A percentile compares a stretch with the other conserved stretches of the same genome.
Evolutionary conservation across 2,113 vertebrate species (phyloP).

Genomic region (Solea solea): DNA sequence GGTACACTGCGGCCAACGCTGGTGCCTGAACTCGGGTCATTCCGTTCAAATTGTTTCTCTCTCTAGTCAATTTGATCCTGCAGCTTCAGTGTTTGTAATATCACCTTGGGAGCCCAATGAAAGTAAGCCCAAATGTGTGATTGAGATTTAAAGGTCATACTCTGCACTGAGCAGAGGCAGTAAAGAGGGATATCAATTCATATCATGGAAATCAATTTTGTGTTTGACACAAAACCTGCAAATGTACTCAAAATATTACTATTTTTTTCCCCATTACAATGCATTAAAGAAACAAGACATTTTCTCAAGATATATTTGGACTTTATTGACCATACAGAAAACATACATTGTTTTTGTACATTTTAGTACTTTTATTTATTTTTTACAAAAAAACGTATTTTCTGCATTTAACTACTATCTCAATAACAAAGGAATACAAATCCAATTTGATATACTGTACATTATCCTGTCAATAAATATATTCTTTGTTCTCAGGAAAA

Average conservation of each 20-base stretch:
- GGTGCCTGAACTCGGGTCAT: not conserved
- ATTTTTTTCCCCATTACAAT: not conserved
- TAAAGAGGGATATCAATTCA: not conserved
- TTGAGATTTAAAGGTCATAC: constrained; percentile 1
- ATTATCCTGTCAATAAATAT: constrained; percentile 80
- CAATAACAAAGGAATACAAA: constrained; percentile 48
- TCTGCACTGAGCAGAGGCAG: not conserved
- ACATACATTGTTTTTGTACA: constrained; percentile 47
- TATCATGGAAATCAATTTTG: not conserved
- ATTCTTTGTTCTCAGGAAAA: constrained; percentile 53
- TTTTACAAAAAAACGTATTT: constrained; percentile 40
- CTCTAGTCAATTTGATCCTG: constrained; percentile 17
- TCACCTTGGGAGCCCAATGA: constrained; percentile 11
- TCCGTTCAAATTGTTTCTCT: constrained; percentile 13
- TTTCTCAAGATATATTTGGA: constrained; percentile 51
- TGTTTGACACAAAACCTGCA: not conserved
- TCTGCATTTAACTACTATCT: constrained; percentile 32
- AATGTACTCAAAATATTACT: not conserved
- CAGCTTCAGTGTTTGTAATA: constrained; percentile 9
- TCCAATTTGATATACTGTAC: constrained; percentile 68
- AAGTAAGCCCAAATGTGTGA: constrained; percentile 11
- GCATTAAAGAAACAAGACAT: not conserved
- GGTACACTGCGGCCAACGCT: constrained; percentile 7
- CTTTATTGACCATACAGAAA: constrained; percentile 62
- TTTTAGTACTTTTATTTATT: constrained; percentile 20